These are phyloP conservation scores for Lepidothrix coronata DNA, from an alignment of 2,113 vertebrate species.

Conservation along the genomic window DNA sequence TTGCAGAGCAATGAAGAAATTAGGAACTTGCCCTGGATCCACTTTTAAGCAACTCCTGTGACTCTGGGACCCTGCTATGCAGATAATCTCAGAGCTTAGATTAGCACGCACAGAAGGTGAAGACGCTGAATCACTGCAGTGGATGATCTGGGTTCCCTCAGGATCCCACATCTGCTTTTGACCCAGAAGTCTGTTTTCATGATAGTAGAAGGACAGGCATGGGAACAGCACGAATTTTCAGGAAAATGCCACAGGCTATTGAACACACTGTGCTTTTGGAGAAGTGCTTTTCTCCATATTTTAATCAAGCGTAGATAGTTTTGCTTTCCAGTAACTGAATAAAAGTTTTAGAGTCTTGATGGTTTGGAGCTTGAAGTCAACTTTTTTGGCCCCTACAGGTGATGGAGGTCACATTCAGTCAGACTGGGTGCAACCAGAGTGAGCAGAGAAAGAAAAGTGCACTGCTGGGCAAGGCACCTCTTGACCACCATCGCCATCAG, in stretches of 20 bases:
- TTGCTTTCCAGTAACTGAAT: neutral
- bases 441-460: neutral
- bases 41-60: neutral
- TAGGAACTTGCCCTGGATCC: neutral
- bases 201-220: neutral
- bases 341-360: neutral
- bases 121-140: neutral
- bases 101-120: neutral
- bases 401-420: neutral
- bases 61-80: neutral
- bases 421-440: neutral
- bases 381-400: neutral
- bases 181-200: neutral
- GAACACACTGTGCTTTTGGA: neutral
- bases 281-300: neutral
- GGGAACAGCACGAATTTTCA: neutral
- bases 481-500: neutral
- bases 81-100: neutral
- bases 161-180: neutral
- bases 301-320: neutral
- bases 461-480: neutral
- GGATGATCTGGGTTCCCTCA: neutral
- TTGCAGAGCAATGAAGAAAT: neutral
- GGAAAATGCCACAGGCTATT: neutral
- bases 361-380: neutral